Base-by-base conservation (phyloP, 1,140 invertebrate species). In the Cydia strobilella region DNA sequence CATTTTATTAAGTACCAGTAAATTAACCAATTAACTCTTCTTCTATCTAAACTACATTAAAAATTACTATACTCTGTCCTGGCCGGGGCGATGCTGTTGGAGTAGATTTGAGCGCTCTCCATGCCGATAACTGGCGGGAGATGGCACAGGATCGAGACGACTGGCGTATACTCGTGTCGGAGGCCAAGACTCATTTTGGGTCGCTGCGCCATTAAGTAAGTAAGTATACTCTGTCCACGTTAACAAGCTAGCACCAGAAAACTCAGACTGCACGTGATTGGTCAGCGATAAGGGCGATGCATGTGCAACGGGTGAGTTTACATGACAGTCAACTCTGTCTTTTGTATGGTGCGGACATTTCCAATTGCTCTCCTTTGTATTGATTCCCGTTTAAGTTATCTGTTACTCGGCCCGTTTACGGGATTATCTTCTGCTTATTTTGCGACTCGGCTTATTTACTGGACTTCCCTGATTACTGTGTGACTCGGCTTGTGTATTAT, bases 311-410 rank as follows among this genome's bases (percentile, higher is more conserved):
- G 13, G 12, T 48, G 45, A 7, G 45, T 48, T 48, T 48, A 48
- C 45, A 48, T 48, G 45, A n/a, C 45, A 48, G 45, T 48, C 12
- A 48, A 48, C 45, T 48, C 15, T 48, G 12, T 48, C 12, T 39
- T 7, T 48, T 48, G 45, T 48, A 48, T 23, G 48, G 74, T 45
- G 71, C 65, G 75, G 31, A 76, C 73, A 12, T 4, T 1, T 15
- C 4, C 0, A 15, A 48, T 1, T 15, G 45, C 45, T 48, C 45
- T 48, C 45, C 12, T 48, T n/a, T n/a, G 1, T 15, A 10, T 48
- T 48, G 45, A 15, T 13, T 2, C 10, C 7, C 7, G 45, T 15
- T 48, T 48, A 1, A 42, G n/a, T n/a, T n/a, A n/a, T 48, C 15
- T 48, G 15, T 48, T 1, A 48, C 45, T 48, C 45, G 45, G 45